Evolutionary conservation across 2,888 invertebrate genomes (phyloP).

Genomic region (Mylabris sibirica): DNA sequence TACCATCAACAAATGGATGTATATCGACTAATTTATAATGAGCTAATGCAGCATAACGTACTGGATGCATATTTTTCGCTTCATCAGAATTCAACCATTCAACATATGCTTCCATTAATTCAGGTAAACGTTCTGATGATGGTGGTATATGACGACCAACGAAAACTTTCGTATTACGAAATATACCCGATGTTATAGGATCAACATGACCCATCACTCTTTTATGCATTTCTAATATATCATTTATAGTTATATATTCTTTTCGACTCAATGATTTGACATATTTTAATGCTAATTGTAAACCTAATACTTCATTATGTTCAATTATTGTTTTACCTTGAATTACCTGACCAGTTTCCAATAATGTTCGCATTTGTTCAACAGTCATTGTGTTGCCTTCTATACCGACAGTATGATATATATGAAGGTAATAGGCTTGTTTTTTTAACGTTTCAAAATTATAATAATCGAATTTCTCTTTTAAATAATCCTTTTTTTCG

Average conservation of each 20-base stretch:
- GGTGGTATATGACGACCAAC: constrained; percentile 96
- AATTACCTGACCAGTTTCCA: constrained; percentile 89
- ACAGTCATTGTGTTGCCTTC: constrained; percentile 98
- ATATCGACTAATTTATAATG: constrained; percentile 97
- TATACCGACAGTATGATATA: constrained; percentile 96
- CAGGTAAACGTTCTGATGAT: constrained; percentile 79
- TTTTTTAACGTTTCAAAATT: constrained; percentile 88
- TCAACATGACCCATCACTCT: constrained; percentile 95
- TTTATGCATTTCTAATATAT: constrained; percentile 91
- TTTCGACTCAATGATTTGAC: constrained; percentile 82
- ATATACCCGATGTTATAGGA: constrained; percentile 88
- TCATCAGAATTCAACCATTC: constrained; percentile 92
- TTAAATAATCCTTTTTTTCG: constrained; percentile 81
- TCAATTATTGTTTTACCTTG: constrained; percentile 93
- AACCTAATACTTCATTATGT: constrained; percentile 94
- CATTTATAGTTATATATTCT: constrained; percentile 80
- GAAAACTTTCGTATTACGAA: constrained; percentile 87
- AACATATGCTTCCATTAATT: constrained; percentile 87
- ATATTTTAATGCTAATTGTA: constrained; percentile 95
- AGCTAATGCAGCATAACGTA: constrained; percentile 90
- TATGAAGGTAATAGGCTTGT: constrained; percentile 95
- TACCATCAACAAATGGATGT: constrained; percentile 97
- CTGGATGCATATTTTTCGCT: constrained; percentile 67
- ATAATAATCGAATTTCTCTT: constrained; percentile 78
- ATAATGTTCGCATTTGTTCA: constrained; percentile 86